These are phyloP conservation scores for Istiophorus platypterus DNA, from an alignment of 2,113 vertebrate species.

Conservation along the genomic window DNA sequence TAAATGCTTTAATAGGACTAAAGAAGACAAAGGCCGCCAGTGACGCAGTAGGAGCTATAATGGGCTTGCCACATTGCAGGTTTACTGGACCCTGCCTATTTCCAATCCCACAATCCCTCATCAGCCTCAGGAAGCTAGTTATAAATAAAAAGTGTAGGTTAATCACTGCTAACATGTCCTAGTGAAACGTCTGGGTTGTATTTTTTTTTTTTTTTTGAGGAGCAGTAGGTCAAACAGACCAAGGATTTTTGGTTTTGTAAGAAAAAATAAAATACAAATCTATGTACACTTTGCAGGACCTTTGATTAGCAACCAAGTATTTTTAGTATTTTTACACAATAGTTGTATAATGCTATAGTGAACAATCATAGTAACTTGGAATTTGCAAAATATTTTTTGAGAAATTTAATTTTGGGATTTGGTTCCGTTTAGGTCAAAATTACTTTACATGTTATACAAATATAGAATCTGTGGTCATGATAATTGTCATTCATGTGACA, in stretches of 20 bases:
- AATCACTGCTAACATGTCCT: constrained; percentile 72
- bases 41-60: constrained; percentile 86
- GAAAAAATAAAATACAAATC: not conserved
- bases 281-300: not conserved
- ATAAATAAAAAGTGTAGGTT: constrained; percentile 84
- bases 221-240: constrained; percentile 47
- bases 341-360: too few species aligned
- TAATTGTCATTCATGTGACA: constrained; percentile 53
- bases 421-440: not conserved
- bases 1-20: constrained; percentile 88
- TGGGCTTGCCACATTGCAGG: constrained; percentile 82
- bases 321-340: too few species aligned
- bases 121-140: constrained; percentile 84
- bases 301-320: not conserved
- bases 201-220: constrained; percentile 2
- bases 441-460: constrained; percentile 30
- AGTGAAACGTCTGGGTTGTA: constrained; percentile 39
- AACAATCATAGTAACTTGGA: constrained; percentile 21
- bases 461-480: constrained; percentile 37
- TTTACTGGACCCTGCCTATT: constrained; percentile 84
- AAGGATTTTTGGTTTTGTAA: constrained; percentile 17
- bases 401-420: constrained; percentile 23
- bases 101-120: constrained; percentile 85
- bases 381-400: constrained; percentile 25
- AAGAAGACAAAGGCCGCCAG: constrained; percentile 83